Evolutionary conservation across 2,888 invertebrate genomes (phyloP), one percentile per base, ranked within the genome.

Genomic region (Pycnomerus fuliginosus): DNA sequence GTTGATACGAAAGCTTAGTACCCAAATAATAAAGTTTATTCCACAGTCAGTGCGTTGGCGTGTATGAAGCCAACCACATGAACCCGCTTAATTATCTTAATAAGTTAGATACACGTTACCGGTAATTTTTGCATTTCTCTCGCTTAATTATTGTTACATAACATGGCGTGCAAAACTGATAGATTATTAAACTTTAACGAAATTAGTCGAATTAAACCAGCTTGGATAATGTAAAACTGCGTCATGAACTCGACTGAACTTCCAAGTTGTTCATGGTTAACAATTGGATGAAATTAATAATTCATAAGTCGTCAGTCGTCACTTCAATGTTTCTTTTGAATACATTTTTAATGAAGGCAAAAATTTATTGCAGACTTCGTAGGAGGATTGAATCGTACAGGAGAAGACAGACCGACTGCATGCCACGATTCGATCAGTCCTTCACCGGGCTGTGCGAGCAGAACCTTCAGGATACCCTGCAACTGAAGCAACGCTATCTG

Each of bases 321-420:
- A 16, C 5, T 31, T 16, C 3, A 32, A 8, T 32, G 20, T 32
- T 32, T 16, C 20, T 20, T 20, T 32, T 32, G 20, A 16, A 11
- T 20, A 20, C 20, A 20, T 5, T 20, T 20, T 20, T 8, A 20
- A 20, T 20, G 20, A 20, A 20, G 8, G 8, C 20, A 20, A 20
- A 20, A 20, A 20, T 33, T 38, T 28, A 7, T 73, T 72, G 8
- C 74, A 84, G 85, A 61, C 61, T 73, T 44, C 75, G 82, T 49
- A 82, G 92, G 51, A 83, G 95, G 64, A 86, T 96, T 72, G 92
- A 92, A 67, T 83, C 80, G 57, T 95, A 95, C 73, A 81, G 94
- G 37, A 80, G 87, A 34, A 82, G 90, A 50, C 92, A 94, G 70
- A 86, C 80, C 56, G 90, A 90, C 68, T 88, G 89, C 69, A 85